These are phyloP conservation scores for Xiphorhynchus elegans DNA, from an alignment of 2,113 vertebrate species.

Conservation along the genomic window DNA sequence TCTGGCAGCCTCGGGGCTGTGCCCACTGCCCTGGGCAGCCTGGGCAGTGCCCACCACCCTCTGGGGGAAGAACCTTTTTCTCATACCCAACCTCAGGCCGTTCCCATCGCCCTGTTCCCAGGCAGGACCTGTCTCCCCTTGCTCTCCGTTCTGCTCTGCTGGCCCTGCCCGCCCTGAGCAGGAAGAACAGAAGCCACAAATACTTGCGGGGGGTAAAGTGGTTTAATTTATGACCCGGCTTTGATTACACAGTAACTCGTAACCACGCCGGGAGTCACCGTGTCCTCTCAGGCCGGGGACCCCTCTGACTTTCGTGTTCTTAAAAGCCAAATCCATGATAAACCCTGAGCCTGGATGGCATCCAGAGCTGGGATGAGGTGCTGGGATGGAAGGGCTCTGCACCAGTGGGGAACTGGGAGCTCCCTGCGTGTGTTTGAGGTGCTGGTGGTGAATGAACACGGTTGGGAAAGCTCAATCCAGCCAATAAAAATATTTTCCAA, in stretches of 20 bases:
- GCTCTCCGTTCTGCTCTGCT: not conserved
- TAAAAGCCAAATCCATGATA: not conserved
- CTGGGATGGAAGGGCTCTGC: not conserved
- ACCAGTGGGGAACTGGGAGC: rapidly evolving
- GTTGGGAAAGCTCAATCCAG: not conserved
- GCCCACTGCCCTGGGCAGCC: not conserved
- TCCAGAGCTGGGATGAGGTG: not conserved
- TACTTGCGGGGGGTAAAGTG: constrained; percentile 10
- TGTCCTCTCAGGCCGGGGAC: not conserved
- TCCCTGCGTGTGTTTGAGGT: not conserved
- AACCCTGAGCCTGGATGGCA: not conserved
- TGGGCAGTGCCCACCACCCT: not conserved
- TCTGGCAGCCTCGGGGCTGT: not conserved
- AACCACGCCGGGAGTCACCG: not conserved
- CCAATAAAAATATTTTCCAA: not conserved
- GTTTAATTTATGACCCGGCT: constrained; percentile 59
- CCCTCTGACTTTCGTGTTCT: not conserved
- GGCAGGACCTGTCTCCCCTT: not conserved
- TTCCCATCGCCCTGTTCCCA: not conserved
- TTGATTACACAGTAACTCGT: constrained; percentile 58
- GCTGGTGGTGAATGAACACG: not conserved
- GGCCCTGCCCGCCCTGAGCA: not conserved
- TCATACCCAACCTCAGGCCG: not conserved
- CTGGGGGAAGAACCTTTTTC: not conserved
- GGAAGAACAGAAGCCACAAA: constrained; percentile 9